phyloP scores from a whole-genome alignment of 2,888 invertebrate genomes.

The Acronicta aceris region DNA sequence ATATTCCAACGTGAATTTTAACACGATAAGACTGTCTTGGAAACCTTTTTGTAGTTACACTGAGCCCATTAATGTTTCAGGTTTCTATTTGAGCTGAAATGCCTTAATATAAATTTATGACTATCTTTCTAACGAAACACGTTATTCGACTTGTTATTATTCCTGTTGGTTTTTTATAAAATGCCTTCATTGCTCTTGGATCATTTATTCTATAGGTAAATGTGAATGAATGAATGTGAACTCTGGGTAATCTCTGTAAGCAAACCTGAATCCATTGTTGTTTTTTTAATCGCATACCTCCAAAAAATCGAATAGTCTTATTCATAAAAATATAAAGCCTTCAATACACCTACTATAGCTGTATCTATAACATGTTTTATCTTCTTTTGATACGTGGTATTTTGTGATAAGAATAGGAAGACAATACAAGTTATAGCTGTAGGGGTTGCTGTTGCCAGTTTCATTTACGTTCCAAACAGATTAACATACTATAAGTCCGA shows the following conservation, averaged over 20 bases:
- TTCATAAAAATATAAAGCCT: too few species aligned
- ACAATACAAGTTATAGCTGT: too few species aligned
- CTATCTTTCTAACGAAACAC: slow-evolving; percentile 3
- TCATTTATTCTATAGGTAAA: not conserved
- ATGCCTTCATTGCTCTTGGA: not conserved
- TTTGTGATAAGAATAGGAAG: too few species aligned
- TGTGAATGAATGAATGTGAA: not conserved
- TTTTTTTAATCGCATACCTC: too few species aligned
- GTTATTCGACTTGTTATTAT: slow-evolving; percentile 2
- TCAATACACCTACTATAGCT: too few species aligned
- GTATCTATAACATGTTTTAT: too few species aligned
- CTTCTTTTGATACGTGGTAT: too few species aligned
- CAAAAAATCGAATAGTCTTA: too few species aligned
- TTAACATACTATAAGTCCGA: too few species aligned
- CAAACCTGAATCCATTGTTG: not conserved
- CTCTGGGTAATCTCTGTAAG: not conserved
- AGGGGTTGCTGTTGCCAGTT: too few species aligned
- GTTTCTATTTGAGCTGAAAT: slow-evolving; percentile 17
- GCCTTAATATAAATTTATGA: slow-evolving; percentile 22
- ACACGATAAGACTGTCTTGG: slow-evolving; percentile 17
- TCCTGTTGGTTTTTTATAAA: slow-evolving; percentile 5
- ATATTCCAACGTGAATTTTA: slow-evolving; percentile 29
- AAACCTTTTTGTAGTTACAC: slow-evolving; percentile 13
- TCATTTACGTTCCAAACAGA: too few species aligned
- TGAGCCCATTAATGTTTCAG: slow-evolving; percentile 9